Evolutionary conservation across 2,113 vertebrate species (phyloP).

Genomic region (Antennarius striatus): DNA sequence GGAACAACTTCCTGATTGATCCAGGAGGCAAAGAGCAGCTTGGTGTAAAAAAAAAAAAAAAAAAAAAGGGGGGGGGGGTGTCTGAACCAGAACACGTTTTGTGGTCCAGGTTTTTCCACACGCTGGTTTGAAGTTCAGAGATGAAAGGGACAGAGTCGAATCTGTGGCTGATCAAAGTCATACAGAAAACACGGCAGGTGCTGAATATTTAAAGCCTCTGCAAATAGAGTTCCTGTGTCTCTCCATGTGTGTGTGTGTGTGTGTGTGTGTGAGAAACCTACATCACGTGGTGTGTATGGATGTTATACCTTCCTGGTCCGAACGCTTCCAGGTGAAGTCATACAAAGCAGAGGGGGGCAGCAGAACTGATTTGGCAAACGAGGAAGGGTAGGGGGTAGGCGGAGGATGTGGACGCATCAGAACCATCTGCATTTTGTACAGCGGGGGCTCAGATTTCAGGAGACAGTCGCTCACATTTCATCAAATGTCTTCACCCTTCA

Average conservation of each 20-base stretch:
- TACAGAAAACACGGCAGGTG: constrained; percentile 67
- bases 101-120: constrained; percentile 53
- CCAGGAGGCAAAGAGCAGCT: constrained; percentile 7
- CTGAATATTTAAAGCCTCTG: constrained; percentile 72
- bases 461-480: constrained; percentile 49
- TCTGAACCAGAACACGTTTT: constrained; percentile 47
- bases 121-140: constrained; percentile 71
- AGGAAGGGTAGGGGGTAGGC: neutral
- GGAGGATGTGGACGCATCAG: constrained; percentile 28
- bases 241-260: constrained; percentile 12
- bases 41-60: constrained; percentile 9
- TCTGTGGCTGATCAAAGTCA: constrained; percentile 76
- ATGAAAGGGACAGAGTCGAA: constrained; percentile 74
- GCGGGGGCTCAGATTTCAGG: constrained; percentile 19
- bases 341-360: neutral
- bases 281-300: neutral
- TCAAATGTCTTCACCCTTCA: constrained; percentile 20
- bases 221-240: constrained; percentile 43
- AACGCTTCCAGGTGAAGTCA: no score
- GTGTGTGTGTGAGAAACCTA: neutral
- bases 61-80: constrained; percentile 25
- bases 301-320: constrained; percentile 4
- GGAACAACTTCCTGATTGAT: constrained; percentile 31
- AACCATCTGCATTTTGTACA: constrained; percentile 32
- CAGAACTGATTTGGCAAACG: constrained; percentile 49